Conservation (phyloP, 2,797 vertebrate genomes). For the Gephyroberyx darwinii region DNA sequence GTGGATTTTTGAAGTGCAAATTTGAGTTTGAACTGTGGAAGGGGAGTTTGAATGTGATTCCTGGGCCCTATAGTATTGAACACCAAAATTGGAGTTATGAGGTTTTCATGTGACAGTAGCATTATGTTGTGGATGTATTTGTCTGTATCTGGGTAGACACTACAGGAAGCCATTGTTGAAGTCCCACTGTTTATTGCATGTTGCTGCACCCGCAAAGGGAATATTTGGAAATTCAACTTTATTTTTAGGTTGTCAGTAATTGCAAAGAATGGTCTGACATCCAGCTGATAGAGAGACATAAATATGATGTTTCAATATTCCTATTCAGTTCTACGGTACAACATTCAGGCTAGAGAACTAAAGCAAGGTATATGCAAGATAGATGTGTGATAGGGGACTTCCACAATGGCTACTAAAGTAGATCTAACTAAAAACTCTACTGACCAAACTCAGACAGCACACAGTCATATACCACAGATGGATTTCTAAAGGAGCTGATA, state of each 20-base stretch:
- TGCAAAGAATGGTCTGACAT: neutral
- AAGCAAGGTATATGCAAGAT: neutral
- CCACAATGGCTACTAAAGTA: neutral
- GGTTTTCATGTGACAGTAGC: neutral
- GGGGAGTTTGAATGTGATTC: conserved; percentile 15
- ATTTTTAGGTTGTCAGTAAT: neutral
- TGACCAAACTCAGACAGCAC: conserved; percentile 35
- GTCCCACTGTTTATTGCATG: neutral
- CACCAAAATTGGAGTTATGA: neutral
- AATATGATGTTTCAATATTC: neutral
- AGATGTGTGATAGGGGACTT: neutral
- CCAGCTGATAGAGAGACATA: neutral
- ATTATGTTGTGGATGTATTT: neutral
- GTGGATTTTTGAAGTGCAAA: neutral
- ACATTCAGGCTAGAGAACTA: neutral
- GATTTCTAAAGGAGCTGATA: neutral
- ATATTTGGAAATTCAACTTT: neutral
- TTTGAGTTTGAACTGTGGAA: neutral
- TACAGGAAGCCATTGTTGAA: neutral
- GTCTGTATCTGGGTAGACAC: neutral
- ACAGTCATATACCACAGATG: neutral
- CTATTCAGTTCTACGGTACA: neutral
- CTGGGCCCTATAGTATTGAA: neutral
- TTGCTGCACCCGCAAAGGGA: neutral
- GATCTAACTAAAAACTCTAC: conserved; percentile 8